Evolutionary conservation across 1,140 invertebrate genomes (phyloP), one percentile per base, ranked within the genome.

Genomic region (Ladona fulva): DNA sequence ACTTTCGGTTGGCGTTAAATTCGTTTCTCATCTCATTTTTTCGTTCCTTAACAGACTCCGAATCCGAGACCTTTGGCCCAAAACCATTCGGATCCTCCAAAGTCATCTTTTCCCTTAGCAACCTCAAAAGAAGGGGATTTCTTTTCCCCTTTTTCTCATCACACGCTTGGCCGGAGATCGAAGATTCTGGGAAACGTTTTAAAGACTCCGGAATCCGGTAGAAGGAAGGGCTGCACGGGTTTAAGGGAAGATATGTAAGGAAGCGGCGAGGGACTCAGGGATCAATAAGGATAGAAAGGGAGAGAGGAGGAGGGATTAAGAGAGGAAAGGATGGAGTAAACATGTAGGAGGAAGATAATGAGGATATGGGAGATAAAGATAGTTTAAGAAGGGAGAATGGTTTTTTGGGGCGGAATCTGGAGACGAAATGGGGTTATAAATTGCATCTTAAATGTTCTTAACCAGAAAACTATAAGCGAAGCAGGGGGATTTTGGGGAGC

Each of bases 181-280:
- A 66, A 66, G 52, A 66, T 66, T 66, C 52, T 22, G 52, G 52
- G n/a, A 66, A 66, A 66, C 52, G 52, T 66, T 66, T 66, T 66
- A 66, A 66, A 66, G 52, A 66, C 52, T 66, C 52, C 14, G 52
- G 52, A 66, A 66, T 66, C 52, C 52, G 52, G 52, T 12, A 66
- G 52, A 66, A 22, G 52, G 52, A 66, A 66, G 12, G 52, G 52
- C 52, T 66, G n/a, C 14, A 12, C 52, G 12, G 52, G 52, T 66
- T 66, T 66, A 66, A 66, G 52, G 52, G 52, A 66, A 66, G 52
- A 66, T 66, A 66, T 66, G 52, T 66, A 66, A 66, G 52, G 52
- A 66, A 12, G 52, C n/a, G 52, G 52, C 14, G 44, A 19, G 19
- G 44, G 44, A 11, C 10, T 19, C 52, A 12, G 52, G n/a, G 52